Conservation (phyloP, 1,140 invertebrate species). For the Sitobion miscanthi region DNA sequence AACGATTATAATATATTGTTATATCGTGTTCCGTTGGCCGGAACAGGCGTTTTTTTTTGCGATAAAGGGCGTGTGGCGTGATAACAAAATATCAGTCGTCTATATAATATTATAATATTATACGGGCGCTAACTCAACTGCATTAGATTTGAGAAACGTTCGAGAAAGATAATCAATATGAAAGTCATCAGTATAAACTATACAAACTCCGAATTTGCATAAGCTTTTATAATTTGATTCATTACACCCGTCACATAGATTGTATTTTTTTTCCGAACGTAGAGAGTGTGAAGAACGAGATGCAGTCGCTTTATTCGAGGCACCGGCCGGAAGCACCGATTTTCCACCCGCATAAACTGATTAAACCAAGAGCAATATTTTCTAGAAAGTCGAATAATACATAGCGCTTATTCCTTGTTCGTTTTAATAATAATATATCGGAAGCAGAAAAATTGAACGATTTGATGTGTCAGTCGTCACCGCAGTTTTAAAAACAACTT, state of each 20-base stretch:
- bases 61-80: neutral
- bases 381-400: neutral
- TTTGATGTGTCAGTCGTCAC: neutral
- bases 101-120: neutral
- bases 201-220: neutral
- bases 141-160: neutral
- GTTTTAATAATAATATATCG: neutral
- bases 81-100: neutral
- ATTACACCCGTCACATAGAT: slow-evolving; percentile 1
- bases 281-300: neutral
- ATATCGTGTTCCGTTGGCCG: neutral
- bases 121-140: neutral
- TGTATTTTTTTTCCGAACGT: neutral
- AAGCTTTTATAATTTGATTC: slow-evolving; percentile 6
- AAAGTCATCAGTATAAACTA: neutral
- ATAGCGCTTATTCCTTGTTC: neutral
- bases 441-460: neutral
- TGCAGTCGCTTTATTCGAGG: neutral
- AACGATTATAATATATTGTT: neutral
- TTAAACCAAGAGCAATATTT: neutral
- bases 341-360: neutral
- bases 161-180: neutral
- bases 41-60: neutral
- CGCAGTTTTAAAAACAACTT: neutral
- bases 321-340: neutral